Percentiles rank a stretch among this genome's conserved stretches.
phyloP scores from a whole-genome alignment of 92 coral and sea anemone genomes.

The Phymanthus crucifer region DNA sequence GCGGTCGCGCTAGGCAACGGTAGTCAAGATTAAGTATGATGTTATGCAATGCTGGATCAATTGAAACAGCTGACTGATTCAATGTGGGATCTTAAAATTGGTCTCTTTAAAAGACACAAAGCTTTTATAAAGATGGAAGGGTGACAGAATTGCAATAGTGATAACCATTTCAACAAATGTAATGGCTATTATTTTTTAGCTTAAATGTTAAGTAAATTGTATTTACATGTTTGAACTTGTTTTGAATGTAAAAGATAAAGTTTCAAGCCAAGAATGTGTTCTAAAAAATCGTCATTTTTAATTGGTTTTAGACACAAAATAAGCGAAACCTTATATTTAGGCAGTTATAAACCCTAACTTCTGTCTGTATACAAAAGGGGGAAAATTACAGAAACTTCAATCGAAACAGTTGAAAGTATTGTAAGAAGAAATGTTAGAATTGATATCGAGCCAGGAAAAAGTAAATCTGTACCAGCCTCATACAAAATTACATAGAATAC shows the following conservation, averaged over 20 bases:
- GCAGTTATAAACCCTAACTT: no score
- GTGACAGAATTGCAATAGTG: not conserved
- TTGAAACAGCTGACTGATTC: not conserved
- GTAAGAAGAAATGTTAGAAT: not conserved
- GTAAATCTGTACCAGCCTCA: not conserved
- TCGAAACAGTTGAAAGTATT: not conserved
- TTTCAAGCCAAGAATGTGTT: not conserved
- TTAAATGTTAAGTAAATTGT: not conserved
- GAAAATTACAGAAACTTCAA: no score
- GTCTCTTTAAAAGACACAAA: not conserved
- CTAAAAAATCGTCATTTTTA: not conserved
- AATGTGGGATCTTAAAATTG: not conserved
- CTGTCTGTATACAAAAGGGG: no score
- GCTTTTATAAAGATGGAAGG: not conserved
- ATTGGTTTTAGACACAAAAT: not conserved
- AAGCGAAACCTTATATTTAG: not conserved
- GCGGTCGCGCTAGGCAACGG: constrained; percentile 5
- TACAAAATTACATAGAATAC: not conserved
- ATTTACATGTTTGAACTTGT: not conserved
- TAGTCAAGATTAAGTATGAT: constrained; percentile 8
- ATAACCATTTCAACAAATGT: not conserved
- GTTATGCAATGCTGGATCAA: not conserved
- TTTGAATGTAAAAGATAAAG: not conserved
- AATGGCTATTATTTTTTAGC: not conserved
- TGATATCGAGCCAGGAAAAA: not conserved